A percentile compares a stretch with the other conserved stretches of the same genome.
These are phyloP conservation scores for Silurus meridionalis DNA, from an alignment of 2,113 vertebrate species.

Conservation along the genomic window DNA sequence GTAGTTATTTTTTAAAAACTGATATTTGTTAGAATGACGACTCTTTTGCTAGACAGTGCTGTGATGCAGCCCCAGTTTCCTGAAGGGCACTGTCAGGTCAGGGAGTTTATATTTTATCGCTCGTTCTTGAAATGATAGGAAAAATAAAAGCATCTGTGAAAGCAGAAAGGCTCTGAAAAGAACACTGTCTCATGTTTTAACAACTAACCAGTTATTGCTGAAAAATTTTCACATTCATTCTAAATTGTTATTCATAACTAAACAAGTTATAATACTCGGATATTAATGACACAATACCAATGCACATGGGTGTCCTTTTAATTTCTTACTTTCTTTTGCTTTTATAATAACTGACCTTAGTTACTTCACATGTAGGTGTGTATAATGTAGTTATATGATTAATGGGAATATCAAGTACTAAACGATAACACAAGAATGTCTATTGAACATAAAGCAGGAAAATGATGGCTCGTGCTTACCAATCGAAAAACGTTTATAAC, in stretches of 20 bases:
- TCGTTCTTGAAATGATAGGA: background rate
- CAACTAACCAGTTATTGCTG: background rate
- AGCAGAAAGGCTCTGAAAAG: background rate
- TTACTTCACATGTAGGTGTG: background rate
- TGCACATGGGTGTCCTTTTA: background rate
- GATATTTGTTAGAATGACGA: background rate
- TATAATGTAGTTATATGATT: background rate
- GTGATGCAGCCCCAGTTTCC: background rate
- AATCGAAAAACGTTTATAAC: background rate
- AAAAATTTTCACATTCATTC: background rate
- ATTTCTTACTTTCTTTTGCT: background rate
- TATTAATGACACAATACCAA: slow-evolving; percentile 12
- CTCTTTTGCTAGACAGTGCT: background rate
- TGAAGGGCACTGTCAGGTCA: slow-evolving; percentile 1
- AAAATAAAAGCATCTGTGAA: background rate
- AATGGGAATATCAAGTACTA: background rate
- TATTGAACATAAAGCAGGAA: background rate
- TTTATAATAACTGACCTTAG: background rate
- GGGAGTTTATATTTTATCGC: background rate
- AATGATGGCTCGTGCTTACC: background rate
- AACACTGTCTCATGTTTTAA: no score
- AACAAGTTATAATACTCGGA: background rate
- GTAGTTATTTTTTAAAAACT: background rate
- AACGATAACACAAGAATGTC: background rate
- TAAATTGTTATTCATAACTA: background rate